Percentiles rank a stretch among this genome's conserved stretches.
These are phyloP conservation scores for Sigmodon hispidus DNA, from an alignment of 2,113 vertebrate genomes.

Conservation along the genomic window DNA sequence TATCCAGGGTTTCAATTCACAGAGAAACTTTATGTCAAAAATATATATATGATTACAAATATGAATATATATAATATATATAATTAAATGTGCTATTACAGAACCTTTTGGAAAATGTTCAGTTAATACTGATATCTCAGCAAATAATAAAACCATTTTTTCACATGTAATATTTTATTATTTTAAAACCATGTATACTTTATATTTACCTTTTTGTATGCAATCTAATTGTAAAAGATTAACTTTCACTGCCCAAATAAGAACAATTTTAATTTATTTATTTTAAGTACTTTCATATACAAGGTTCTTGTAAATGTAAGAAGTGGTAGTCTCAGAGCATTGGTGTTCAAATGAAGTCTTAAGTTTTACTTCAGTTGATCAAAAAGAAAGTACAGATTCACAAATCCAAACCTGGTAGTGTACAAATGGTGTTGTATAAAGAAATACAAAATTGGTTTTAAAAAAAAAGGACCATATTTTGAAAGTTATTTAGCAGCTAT, in stretches of 20 bases:
- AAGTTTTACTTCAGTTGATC: not conserved
- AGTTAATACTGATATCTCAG: not conserved
- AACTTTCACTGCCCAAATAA: not conserved
- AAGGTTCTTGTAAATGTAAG: not conserved
- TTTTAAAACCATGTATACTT: not conserved
- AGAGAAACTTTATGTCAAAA: not conserved
- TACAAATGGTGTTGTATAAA: not conserved
- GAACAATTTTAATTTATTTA: not conserved
- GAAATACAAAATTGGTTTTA: not conserved
- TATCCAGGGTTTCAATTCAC: not conserved
- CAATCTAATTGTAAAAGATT: not conserved
- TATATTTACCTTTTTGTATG: not conserved
- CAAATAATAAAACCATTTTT: not conserved
- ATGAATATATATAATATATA: not conserved
- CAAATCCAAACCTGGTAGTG: not conserved
- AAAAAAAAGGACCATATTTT: not conserved
- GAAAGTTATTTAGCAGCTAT: not conserved
- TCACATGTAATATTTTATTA: not conserved
- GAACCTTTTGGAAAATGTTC: not conserved
- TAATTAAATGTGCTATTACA: not conserved
- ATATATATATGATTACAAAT: not conserved
- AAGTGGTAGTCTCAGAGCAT: not conserved
- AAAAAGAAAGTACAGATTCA: not conserved
- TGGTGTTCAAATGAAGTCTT: not conserved
- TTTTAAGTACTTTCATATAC: not conserved